Percentiles rank a stretch among this genome's conserved stretches.
phyloP scores from a whole-genome alignment of 2,113 vertebrate species.

The Ammodytes marinus region DNA sequence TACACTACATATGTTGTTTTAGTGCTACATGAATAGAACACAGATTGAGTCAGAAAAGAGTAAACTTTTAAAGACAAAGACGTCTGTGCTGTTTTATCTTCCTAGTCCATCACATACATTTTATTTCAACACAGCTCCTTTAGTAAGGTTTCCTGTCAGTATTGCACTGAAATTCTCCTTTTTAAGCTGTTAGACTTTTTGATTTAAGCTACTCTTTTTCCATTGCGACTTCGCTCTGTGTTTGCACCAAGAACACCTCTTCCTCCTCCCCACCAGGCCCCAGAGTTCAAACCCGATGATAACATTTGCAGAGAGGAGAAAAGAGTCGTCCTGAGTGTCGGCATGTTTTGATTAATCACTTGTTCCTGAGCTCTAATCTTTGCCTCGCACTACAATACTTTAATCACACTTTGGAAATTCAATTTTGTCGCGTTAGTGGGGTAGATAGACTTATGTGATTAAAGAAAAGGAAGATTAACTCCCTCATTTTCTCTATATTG shows the following conservation, averaged over 20 bases:
- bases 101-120: background rate
- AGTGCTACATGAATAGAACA: background rate
- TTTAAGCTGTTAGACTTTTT: background rate
- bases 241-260: background rate
- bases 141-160: background rate
- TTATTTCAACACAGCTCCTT: background rate
- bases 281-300: conserved; percentile 47
- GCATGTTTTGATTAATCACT: conserved; percentile 62
- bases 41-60: background rate
- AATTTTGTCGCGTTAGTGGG: conserved; percentile 36
- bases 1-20: background rate
- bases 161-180: background rate
- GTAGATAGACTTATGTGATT: conserved; percentile 42
- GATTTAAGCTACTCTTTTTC: background rate
- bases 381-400: conserved; percentile 39
- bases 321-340: background rate
- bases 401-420: conserved; percentile 59
- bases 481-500: background rate
- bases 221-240: background rate
- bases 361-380: conserved; percentile 48
- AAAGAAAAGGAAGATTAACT: conserved; percentile 45
- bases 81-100: background rate
- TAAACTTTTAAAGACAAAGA: background rate
- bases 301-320: conserved; percentile 36
- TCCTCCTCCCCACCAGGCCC: background rate